Conservation (phyloP, 53 echinoderm and acorn worm genomes). For the Pentamera pediparva region DNA sequence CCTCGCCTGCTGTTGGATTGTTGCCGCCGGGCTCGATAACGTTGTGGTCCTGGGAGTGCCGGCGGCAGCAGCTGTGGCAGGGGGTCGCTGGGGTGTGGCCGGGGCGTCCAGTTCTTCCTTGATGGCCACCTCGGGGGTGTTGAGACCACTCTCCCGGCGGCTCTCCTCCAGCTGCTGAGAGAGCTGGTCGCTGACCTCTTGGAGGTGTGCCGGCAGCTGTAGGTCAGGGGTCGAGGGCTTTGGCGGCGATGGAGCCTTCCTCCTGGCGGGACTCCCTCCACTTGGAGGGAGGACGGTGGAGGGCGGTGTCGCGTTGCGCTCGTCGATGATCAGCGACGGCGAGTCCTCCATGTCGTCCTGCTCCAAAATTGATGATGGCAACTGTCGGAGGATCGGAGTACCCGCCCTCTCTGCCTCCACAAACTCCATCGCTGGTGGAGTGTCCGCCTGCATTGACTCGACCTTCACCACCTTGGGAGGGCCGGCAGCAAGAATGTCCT, state of each 20-base stretch:
- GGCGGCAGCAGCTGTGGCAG: not conserved
- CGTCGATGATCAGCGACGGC: slow-evolving; percentile 55
- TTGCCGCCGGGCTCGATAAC: not conserved
- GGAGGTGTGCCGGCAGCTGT: slow-evolving; percentile 77
- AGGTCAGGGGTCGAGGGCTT: slow-evolving; percentile 22
- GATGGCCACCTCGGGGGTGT: slow-evolving; percentile 15
- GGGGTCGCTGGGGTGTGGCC: not conserved
- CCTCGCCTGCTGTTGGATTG: not conserved
- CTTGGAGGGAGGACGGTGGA: not conserved
- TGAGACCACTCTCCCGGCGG: slow-evolving; percentile 53
- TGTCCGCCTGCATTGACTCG: slow-evolving; percentile 70
- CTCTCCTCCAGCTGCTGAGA: slow-evolving; percentile 81
- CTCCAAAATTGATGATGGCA: slow-evolving; percentile 37
- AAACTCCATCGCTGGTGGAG: slow-evolving; percentile 37
- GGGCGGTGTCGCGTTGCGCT: slow-evolving; percentile 42
- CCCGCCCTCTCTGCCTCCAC: slow-evolving; percentile 23
- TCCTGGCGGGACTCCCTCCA: not conserved
- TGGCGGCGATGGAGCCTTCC: not conserved
- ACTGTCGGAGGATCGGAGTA: slow-evolving; percentile 11
- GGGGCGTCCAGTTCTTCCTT: slow-evolving; percentile 5
- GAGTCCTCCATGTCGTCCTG: slow-evolving; percentile 55
- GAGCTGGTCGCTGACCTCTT: slow-evolving; percentile 86
- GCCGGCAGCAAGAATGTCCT: slow-evolving; percentile 46
- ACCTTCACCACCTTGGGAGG: slow-evolving; percentile 95
- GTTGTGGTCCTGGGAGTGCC: slow-evolving; percentile 9